Percentiles rank a stretch among this genome's conserved stretches.
Conservation (phyloP, 1,140 invertebrate species). For the Battus philenor region DNA sequence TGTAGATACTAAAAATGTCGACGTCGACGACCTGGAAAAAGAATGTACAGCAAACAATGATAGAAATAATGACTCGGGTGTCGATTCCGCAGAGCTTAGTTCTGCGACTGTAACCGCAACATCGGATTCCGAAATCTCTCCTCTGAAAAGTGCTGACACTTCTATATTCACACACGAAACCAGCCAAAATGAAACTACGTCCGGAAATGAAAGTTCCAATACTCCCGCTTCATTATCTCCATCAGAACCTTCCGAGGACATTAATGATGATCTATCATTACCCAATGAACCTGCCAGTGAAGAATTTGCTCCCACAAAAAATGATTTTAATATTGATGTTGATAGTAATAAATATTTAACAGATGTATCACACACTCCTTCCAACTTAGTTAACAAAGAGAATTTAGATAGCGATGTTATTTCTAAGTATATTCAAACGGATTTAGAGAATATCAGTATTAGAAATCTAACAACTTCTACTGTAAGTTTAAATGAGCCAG, state of each 20-base stretch:
- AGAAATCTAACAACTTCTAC: constrained; percentile 39
- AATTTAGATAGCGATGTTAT: not conserved
- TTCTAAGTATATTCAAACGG: constrained; percentile 6
- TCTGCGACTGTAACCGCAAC: constrained; percentile 26
- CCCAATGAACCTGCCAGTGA: not conserved
- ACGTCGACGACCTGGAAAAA: constrained; percentile 37
- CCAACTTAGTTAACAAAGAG: not conserved
- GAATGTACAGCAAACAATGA: constrained; percentile 38
- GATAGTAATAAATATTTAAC: not conserved
- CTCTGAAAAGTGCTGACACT: constrained; percentile 23
- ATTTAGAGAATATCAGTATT: constrained; percentile 18
- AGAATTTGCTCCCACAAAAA: not conserved
- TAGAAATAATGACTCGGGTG: constrained; percentile 44
- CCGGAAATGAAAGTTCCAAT: not conserved
- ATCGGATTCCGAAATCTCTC: constrained; percentile 36
- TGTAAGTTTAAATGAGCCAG: constrained; percentile 45
- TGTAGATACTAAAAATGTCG: constrained; percentile 41
- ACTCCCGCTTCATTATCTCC: constrained; percentile 8
- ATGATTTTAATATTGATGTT: not conserved
- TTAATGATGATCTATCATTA: not conserved
- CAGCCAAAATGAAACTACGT: constrained; percentile 1
- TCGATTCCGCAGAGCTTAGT: constrained; percentile 35
- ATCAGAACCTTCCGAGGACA: not conserved
- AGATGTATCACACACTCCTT: not conserved
- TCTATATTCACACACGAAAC: constrained; percentile 1